phyloP scores from a whole-genome alignment of 2,888 invertebrate species.

The Alsophila aescularia region DNA sequence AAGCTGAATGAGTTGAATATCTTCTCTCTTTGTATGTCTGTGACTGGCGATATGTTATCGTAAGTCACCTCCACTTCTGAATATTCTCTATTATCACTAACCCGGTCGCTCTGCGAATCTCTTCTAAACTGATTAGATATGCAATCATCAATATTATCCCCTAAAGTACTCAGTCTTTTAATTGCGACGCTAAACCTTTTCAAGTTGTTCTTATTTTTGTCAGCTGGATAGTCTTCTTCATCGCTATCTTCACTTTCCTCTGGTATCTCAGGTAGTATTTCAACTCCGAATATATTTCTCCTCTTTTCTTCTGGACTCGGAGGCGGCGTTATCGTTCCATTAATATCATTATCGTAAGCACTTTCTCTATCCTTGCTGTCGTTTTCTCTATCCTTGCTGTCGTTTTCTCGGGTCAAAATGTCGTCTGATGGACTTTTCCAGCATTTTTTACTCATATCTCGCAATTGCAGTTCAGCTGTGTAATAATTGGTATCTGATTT shows the following conservation, averaged over 20 bases:
- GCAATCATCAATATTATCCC: constrained; percentile 78
- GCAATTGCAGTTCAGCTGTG: constrained; percentile 70
- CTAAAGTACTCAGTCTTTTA: constrained; percentile 80
- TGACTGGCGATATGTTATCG: constrained; percentile 72
- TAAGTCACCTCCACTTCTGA: constrained; percentile 73
- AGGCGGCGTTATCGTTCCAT: constrained; percentile 70
- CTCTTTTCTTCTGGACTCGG: constrained; percentile 78
- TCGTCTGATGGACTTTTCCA: constrained; percentile 81
- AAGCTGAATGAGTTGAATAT: constrained; percentile 75
- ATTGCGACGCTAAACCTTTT: constrained; percentile 73
- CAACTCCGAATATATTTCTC: constrained; percentile 77
- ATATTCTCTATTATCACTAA: constrained; percentile 59
- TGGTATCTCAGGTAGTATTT: constrained; percentile 81
- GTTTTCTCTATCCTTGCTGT: constrained; percentile 51
- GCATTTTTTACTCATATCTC: constrained; percentile 71
- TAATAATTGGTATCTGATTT: constrained; percentile 54
- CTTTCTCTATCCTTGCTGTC: constrained; percentile 48
- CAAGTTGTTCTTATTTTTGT: constrained; percentile 52
- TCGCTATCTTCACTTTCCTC: constrained; percentile 79
- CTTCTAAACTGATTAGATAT: constrained; percentile 73
- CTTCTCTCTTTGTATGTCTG: constrained; percentile 74
- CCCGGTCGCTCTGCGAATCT: constrained; percentile 62
- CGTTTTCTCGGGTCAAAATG: constrained; percentile 59
- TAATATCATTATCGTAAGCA: constrained; percentile 49
- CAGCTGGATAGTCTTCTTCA: constrained; percentile 47